Percentiles rank a stretch among this genome's conserved stretches.
Conservation (phyloP, 30 jellyfish, hydroid and myxozoan species). For the Turritopsis rubra region DNA sequence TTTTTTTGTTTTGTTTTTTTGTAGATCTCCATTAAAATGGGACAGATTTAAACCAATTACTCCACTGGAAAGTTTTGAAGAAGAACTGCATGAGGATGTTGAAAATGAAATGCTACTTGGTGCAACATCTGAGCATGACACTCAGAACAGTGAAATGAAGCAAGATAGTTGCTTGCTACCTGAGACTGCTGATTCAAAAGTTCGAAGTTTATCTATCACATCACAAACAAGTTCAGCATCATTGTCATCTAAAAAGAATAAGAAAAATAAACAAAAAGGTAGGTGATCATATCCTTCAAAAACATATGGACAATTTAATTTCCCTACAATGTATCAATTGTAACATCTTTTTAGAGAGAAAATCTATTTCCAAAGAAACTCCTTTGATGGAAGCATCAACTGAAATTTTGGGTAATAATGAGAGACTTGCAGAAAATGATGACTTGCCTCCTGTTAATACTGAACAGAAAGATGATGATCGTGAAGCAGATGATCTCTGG, state of each 20-base stretch:
- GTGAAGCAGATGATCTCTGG: slow-evolving; percentile 41
- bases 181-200: neutral
- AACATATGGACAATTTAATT: too few relatives aligned
- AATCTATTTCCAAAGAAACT: neutral
- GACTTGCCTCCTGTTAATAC: neutral
- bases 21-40: slow-evolving; percentile 72
- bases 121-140: neutral
- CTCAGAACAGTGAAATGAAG: neutral
- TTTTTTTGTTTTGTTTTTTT: neutral
- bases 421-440: neutral
- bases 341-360: neutral
- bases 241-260: neutral
- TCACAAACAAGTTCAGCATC: neutral
- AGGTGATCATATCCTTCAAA: neutral
- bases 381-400: neutral
- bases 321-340: too few relatives aligned
- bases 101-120: neutral
- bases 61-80: slow-evolving; percentile 71
- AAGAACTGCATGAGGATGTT: slow-evolving; percentile 26
- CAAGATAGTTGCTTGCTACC: neutral
- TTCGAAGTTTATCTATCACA: neutral
- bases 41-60: slow-evolving; percentile 57
- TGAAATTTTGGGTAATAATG: neutral
- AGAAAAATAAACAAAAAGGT: neutral
- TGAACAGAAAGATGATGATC: slow-evolving; percentile 43